Base-by-base conservation (phyloP, 2,113 vertebrate species). In the Lethenteron camtschaticum region DNA sequence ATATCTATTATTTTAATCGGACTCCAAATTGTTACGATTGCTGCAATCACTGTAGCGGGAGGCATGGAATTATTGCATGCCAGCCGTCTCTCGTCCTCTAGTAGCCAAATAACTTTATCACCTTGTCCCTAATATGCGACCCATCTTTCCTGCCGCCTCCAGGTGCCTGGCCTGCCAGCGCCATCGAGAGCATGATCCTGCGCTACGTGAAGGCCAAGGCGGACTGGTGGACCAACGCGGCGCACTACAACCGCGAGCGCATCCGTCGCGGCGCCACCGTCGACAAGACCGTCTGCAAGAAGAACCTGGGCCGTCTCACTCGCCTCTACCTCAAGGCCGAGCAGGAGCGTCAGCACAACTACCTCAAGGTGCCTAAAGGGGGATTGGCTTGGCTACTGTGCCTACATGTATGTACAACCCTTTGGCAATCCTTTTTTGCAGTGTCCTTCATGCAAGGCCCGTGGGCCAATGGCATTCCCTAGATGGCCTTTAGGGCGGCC, bases 191-290 rank as follows among this genome's bases (percentile, higher is more conserved):
- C 80, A 99, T 99, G 95, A 99, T 99, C 78, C 79, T 99, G 78
- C 85, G 95, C 24, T 97, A 99, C 0, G 95, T 99, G 77, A 99
- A 99, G 76, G 95, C 95, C 68, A 99, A 99, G 79, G 95, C 95
- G 57, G 95, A 99, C 79, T 99, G 95, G 95, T 99, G 95, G 95
- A 99, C 95, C 73, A 99, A 99, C 72, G 96, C 92, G 0, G 95
- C 95, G 14, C 95, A 99, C 78, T 99, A 99, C 79, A 99, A 99
- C 77, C 81, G 95, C 56, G 95, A 99, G 77, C 83, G 95, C 71
- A 99, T 99, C 78, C 87, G 95, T n/a, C 85, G 95, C 0, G 95
- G 95, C 12, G 95, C 95, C 75, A 99, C 95, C 0, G 95, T 99
- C 7, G 95, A 99, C 78, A 99, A 99, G 80, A 99, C 95, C 0